Percentiles rank a stretch among this genome's conserved stretches.
These are phyloP conservation scores for Eulacestoma nigropectus DNA, from an alignment of 2,113 vertebrate genomes.

Conservation along the genomic window DNA sequence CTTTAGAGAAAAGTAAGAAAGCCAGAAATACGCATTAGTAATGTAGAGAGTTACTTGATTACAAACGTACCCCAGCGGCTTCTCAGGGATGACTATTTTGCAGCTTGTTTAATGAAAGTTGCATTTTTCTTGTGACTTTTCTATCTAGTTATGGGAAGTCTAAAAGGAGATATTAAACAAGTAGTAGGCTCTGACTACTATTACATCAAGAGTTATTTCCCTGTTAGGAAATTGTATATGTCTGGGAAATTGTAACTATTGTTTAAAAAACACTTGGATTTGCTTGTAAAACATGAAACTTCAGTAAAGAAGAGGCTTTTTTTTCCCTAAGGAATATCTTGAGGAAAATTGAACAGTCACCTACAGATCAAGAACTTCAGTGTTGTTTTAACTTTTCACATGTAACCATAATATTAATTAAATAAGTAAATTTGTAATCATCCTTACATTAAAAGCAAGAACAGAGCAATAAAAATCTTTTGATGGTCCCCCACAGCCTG, in stretches of 20 bases:
- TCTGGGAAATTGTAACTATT: neutral
- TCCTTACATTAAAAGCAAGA: conserved; percentile 62
- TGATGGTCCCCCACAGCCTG: conserved; percentile 55
- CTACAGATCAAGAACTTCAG: neutral
- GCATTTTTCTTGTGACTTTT: conserved; percentile 32
- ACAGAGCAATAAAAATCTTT: conserved; percentile 53
- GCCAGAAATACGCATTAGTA: neutral
- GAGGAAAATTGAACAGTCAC: neutral
- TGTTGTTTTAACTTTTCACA: neutral
- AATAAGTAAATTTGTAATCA: conserved; percentile 46
- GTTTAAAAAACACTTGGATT: neutral
- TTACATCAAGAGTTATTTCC: neutral
- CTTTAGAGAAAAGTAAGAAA: conserved; percentile 28
- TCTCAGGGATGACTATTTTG: conserved; percentile 4
- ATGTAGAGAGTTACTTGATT: neutral
- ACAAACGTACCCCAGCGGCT: neutral
- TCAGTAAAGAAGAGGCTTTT: neutral
- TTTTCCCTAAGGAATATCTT: neutral
- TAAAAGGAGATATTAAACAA: neutral
- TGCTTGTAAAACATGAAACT: conserved; percentile 9
- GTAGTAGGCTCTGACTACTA: neutral
- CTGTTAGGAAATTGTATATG: neutral
- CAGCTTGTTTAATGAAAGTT: conserved; percentile 30
- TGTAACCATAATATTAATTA: conserved; percentile 47
- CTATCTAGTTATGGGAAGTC: conserved; percentile 6